Evolutionary conservation across 1,140 invertebrate species (phyloP).

Genomic region (Ectropis grisescens): DNA sequence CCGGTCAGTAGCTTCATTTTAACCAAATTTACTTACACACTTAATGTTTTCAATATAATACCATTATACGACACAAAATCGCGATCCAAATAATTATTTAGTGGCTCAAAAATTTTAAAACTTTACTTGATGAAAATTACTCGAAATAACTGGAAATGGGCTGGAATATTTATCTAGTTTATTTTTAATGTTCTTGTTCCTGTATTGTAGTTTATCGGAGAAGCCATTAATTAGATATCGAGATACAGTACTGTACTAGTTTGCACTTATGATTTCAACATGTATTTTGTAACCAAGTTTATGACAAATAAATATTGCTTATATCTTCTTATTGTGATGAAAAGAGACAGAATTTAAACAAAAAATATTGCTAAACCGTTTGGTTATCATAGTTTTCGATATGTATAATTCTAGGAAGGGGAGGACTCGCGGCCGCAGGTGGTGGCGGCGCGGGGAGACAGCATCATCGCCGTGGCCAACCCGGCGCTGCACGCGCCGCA

Average conservation of each 20-base stretch:
- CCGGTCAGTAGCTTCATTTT: slow-evolving; percentile 43
- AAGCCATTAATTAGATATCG: background rate
- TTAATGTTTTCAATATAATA: background rate
- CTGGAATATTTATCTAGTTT: too few species aligned
- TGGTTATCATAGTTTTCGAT: too few species aligned
- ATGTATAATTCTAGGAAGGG: slow-evolving; percentile 38
- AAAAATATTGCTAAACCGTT: too few species aligned
- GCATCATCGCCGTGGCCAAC: slow-evolving; percentile 90
- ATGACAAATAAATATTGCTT: too few species aligned
- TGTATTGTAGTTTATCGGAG: background rate
- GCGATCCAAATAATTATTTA: background rate
- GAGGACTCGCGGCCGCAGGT: slow-evolving; percentile 72
- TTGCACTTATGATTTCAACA: too few species aligned
- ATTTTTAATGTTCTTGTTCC: background rate
- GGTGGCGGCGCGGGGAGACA: slow-evolving; percentile 85
- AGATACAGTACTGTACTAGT: background rate
- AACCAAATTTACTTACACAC: background rate
- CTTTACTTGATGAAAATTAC: too few species aligned
- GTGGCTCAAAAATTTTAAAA: too few species aligned
- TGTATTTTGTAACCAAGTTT: too few species aligned
- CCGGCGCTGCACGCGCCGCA: slow-evolving; percentile 74
- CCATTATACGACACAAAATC: background rate
- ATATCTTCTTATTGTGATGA: background rate
- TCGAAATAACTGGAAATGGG: too few species aligned
- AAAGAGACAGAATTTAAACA: too few species aligned